Evolutionary conservation across 2,797 vertebrate genomes (phyloP).

Genomic region (Gymnoscopelus microlampas): DNA sequence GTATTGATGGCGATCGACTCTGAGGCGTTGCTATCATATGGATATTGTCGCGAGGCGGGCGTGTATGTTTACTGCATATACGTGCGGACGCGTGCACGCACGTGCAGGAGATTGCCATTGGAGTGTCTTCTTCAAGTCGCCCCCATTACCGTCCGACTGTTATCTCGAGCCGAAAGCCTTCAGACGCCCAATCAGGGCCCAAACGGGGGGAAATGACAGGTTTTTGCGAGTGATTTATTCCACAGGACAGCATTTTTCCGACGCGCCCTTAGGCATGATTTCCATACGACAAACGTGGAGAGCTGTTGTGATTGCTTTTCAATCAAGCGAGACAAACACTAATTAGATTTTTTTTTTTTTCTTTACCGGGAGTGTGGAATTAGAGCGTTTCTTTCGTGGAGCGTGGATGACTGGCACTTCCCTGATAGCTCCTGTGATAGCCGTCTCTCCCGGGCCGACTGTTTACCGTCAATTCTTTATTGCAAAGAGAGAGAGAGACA

Average conservation of each 20-base stretch:
- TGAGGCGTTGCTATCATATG: constrained; percentile 26
- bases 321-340: constrained; percentile 83
- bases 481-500: constrained; percentile 7
- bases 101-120: not conserved
- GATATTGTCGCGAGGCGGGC: not conserved
- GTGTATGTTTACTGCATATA: constrained; percentile 15
- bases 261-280: constrained; percentile 65
- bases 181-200: constrained; percentile 57
- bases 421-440: constrained; percentile 49
- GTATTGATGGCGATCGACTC: constrained; percentile 45
- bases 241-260: constrained; percentile 64
- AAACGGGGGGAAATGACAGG: constrained; percentile 60
- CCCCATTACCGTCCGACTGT: constrained; percentile 15
- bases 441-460: constrained; percentile 28
- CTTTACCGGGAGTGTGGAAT: constrained; percentile 62
- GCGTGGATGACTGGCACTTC: constrained; percentile 66
- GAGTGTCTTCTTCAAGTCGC: constrained; percentile 7
- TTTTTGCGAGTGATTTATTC: constrained; percentile 63
- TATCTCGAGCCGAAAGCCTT: constrained; percentile 50
- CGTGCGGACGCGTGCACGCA: constrained; percentile 12
- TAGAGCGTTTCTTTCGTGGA: constrained; percentile 64
- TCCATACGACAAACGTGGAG: constrained; percentile 72
- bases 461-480: constrained; percentile 41
- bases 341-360: constrained; percentile 76
- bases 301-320: constrained; percentile 84